phyloP scores from a whole-genome alignment of 1,140 invertebrate genomes.

The Caenorhabditis inopinata region DNA sequence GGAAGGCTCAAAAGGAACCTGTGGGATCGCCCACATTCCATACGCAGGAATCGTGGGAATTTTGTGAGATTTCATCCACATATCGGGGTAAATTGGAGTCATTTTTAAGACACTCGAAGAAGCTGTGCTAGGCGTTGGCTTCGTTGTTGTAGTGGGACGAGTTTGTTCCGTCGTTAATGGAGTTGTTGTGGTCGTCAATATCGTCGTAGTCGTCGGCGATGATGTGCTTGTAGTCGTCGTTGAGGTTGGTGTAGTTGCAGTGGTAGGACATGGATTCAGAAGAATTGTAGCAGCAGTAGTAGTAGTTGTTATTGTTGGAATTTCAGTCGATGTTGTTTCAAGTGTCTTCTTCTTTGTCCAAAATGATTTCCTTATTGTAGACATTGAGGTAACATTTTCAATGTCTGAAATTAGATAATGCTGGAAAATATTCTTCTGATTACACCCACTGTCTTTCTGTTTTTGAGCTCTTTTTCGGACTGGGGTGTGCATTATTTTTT shows the following conservation, averaged over 20 bases:
- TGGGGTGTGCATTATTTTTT: not conserved
- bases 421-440: not conserved
- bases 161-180: not conserved
- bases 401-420: conserved; percentile 15
- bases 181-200: not conserved
- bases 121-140: not conserved
- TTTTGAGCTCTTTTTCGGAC: not conserved
- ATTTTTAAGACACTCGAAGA: not conserved
- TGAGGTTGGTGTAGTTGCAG: not conserved
- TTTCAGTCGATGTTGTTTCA: not conserved
- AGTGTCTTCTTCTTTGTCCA: not conserved
- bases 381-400: not conserved
- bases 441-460: not conserved
- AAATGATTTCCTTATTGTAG: not conserved
- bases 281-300: not conserved
- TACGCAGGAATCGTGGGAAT: not conserved
- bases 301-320: not conserved
- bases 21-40: conserved; percentile 6
- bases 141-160: not conserved
- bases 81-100: not conserved
- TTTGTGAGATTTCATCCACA: not conserved
- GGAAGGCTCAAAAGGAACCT: not conserved
- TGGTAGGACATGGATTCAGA: not conserved
- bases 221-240: conserved; percentile 14
- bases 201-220: not conserved